Conservation (phyloP, 2,888 invertebrate genomes). For the Rotaria sp. region DNA sequence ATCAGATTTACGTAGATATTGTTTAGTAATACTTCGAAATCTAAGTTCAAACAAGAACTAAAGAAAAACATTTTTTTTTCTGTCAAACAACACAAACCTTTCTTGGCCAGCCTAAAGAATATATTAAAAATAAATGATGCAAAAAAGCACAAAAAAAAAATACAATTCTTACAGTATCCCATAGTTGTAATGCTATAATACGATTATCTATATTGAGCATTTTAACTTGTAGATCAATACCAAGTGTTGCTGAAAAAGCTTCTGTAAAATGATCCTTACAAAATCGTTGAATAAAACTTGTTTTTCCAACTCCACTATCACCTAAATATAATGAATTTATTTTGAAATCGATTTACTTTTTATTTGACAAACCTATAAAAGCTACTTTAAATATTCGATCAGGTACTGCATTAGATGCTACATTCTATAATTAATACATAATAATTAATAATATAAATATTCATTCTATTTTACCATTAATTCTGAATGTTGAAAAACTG, state of each 20-base stretch:
- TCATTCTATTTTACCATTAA: not conserved
- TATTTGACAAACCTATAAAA: conserved; percentile 50
- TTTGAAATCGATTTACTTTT: too few species aligned
- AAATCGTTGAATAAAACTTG: conserved; percentile 86
- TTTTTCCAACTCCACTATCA: conserved; percentile 92
- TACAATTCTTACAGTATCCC: conserved; percentile 54
- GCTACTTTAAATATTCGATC: conserved; percentile 60
- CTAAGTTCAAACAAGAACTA: conserved; percentile 44
- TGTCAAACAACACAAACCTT: not conserved
- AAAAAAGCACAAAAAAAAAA: not conserved
- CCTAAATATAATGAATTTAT: conserved; percentile 47
- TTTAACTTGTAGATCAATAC: conserved; percentile 60
- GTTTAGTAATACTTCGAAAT: conserved; percentile 60
- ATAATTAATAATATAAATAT: not conserved
- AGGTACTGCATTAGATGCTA: conserved; percentile 43
- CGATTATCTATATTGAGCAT: conserved; percentile 52
- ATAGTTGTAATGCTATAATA: conserved; percentile 56
- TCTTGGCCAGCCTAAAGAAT: conserved; percentile 43
- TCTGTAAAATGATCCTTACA: conserved; percentile 79
- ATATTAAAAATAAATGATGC: not conserved
- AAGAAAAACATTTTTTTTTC: not conserved
- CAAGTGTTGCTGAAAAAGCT: conserved; percentile 87
- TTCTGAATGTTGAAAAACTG: not conserved
- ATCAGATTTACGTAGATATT: conserved; percentile 61
- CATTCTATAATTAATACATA: conserved; percentile 23